phyloP scores from a whole-genome alignment of 2,113 vertebrate species.

The Mastomys coucha region DNA sequence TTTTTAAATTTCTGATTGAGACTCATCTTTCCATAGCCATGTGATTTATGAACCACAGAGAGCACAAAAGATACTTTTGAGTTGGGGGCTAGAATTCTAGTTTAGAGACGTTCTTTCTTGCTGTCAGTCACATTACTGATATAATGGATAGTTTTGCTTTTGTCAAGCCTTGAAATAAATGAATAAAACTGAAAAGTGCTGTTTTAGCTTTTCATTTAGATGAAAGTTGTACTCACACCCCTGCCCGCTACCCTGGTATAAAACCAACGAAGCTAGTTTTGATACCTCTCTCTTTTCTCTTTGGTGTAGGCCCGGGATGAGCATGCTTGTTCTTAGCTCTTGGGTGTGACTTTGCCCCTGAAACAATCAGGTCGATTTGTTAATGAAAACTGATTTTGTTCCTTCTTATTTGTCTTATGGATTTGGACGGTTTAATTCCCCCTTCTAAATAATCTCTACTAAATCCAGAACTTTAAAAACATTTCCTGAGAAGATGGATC shows the following conservation, averaged over 20 bases:
- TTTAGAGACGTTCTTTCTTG: background rate
- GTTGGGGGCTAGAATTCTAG: background rate
- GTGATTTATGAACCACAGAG: background rate
- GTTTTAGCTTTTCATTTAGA: background rate
- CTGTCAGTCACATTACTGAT: background rate
- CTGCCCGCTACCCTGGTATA: background rate
- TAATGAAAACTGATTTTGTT: constrained; percentile 37
- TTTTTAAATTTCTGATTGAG: background rate
- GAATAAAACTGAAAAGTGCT: background rate
- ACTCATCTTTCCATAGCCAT: background rate
- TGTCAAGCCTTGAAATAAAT: constrained; percentile 28
- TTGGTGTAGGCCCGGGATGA: background rate
- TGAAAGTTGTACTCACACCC: background rate
- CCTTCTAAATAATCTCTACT: constrained; percentile 26
- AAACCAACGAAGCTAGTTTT: constrained; percentile 36
- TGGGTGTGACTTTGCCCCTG: background rate
- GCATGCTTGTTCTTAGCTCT: background rate
- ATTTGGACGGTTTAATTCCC: background rate
- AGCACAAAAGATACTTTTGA: background rate
- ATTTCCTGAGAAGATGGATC: background rate
- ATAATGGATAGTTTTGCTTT: background rate
- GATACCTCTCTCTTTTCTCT: constrained; percentile 2
- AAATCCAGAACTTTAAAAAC: background rate
- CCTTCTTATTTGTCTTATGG: constrained; percentile 22
- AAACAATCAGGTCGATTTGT: background rate